Conservation (phyloP, 2,797 vertebrate species). For the Anomalospiza imberbis region DNA sequence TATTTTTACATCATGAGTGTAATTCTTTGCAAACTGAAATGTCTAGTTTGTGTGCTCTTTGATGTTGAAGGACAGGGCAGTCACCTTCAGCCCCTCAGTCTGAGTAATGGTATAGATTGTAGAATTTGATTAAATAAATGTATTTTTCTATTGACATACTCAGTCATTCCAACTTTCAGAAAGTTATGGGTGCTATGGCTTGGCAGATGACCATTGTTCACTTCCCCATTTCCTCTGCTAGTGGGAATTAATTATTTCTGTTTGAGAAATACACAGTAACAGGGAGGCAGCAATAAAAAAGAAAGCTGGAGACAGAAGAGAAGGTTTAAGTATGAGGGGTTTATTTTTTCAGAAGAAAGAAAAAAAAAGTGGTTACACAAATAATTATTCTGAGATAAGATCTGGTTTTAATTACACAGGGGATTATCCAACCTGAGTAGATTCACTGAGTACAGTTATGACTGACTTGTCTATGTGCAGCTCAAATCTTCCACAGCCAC, state of each 20-base stretch:
- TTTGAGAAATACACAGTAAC: background rate
- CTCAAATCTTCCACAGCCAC: background rate
- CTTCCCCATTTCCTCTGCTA: background rate
- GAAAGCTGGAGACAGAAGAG: background rate
- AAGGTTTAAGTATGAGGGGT: background rate
- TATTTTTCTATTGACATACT: background rate
- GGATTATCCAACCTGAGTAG: background rate
- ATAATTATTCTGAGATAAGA: background rate
- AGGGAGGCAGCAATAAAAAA: background rate
- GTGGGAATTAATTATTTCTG: background rate
- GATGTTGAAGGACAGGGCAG: background rate
- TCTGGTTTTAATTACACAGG: background rate
- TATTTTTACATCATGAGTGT: background rate
- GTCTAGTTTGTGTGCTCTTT: background rate
- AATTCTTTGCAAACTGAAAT: background rate
- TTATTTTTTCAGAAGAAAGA: background rate
- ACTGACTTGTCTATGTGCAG: background rate
- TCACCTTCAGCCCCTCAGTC: background rate
- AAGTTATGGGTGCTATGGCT: background rate
- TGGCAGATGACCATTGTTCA: background rate
- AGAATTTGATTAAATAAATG: background rate
- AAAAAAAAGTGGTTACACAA: background rate
- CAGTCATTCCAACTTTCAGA: background rate
- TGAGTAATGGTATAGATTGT: background rate
- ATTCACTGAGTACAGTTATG: background rate